Percentiles rank a stretch among this genome's conserved stretches.
These are phyloP conservation scores for Hyposoter didymator DNA, from an alignment of 2,888 invertebrate genomes.

Conservation along the genomic window DNA sequence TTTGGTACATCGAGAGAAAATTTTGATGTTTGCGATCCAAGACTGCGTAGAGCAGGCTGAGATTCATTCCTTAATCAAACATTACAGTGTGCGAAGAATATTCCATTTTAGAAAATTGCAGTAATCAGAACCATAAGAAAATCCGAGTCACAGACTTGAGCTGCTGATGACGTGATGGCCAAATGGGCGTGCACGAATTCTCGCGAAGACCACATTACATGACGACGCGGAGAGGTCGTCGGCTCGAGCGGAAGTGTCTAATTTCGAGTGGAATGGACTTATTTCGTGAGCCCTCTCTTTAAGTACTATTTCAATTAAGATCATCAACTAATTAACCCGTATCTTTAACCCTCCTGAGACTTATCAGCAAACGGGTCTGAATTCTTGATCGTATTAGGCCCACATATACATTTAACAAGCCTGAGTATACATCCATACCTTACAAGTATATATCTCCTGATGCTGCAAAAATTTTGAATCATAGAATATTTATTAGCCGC, in stretches of 20 bases:
- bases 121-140: background rate
- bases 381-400: constrained; percentile 18
- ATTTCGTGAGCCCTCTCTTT: constrained; percentile 64
- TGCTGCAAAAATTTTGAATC: background rate
- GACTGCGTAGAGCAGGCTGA: background rate
- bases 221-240: constrained; percentile 29
- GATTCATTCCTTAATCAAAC: background rate
- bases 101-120: background rate
- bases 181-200: constrained; percentile 28
- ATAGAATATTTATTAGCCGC: background rate
- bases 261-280: constrained; percentile 73
- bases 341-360: constrained; percentile 65
- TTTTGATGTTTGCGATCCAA: too few species aligned
- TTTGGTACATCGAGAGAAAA: too few species aligned
- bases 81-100: background rate
- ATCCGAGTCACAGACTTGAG: constrained; percentile 27
- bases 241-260: constrained; percentile 74
- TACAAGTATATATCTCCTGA: background rate
- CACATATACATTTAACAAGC: background rate
- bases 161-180: constrained; percentile 23
- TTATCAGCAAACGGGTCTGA: constrained; percentile 16
- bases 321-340: constrained; percentile 77
- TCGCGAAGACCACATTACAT: constrained; percentile 15
- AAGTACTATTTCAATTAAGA: constrained; percentile 77
- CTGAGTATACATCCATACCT: background rate